These are phyloP conservation scores for Rhipidura dahli DNA, from an alignment of 2,113 vertebrate species.

Conservation along the genomic window DNA sequence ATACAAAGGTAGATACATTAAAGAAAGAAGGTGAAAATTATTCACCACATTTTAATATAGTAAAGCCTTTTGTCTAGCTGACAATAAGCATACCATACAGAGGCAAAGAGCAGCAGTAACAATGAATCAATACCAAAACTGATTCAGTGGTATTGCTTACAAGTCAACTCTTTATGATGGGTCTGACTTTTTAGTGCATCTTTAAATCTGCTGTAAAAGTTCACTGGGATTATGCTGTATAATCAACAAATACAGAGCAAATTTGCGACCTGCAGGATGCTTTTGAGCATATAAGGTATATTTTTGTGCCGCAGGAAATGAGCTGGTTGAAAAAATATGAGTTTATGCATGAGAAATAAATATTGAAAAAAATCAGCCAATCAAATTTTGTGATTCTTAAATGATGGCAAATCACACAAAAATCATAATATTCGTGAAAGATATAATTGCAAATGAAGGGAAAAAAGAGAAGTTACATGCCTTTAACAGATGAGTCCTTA, in stretches of 20 bases:
- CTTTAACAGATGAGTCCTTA: background rate
- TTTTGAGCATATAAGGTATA: background rate
- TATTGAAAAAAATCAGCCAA: background rate
- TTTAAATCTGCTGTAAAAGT: slow-evolving; percentile 37
- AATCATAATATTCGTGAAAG: background rate
- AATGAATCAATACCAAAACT: slow-evolving; percentile 48
- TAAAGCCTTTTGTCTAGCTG: slow-evolving; percentile 75
- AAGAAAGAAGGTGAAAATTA: background rate
- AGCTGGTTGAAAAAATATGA: background rate
- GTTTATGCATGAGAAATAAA: slow-evolving; percentile 17
- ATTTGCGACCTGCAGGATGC: background rate
- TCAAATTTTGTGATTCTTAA: slow-evolving; percentile 11
- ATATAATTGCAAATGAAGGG: background rate
- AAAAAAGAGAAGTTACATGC: background rate
- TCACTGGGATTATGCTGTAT: background rate
- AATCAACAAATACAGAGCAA: background rate
- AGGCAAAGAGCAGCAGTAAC: slow-evolving; percentile 47
- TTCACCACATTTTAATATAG: background rate
- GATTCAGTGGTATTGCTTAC: slow-evolving; percentile 8
- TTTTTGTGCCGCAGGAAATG: slow-evolving; percentile 12
- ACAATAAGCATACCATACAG: slow-evolving; percentile 68
- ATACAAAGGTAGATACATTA: background rate
- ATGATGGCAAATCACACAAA: background rate
- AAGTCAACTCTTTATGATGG: slow-evolving; percentile 2
- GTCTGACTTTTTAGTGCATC: background rate